These are phyloP conservation scores for Onchidella celtica DNA, from an alignment of 2,888 invertebrate species.

Conservation along the genomic window DNA sequence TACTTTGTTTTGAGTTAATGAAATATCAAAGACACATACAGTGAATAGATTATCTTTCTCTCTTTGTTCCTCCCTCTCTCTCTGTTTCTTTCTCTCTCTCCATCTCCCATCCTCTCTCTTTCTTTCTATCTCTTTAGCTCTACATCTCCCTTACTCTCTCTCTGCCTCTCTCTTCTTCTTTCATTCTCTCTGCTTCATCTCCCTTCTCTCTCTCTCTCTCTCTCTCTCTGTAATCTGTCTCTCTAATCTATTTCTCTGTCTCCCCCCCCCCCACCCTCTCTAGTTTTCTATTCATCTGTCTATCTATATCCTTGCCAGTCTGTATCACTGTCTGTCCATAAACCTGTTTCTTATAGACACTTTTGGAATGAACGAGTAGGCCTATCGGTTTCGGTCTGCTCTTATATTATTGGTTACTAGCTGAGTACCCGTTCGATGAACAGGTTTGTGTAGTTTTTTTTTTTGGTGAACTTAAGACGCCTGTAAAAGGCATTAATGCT, in stretches of 20 bases:
- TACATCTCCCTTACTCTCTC: background rate
- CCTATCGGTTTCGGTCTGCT: too few relatives aligned
- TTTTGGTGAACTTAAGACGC: too few relatives aligned
- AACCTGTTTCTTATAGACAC: background rate
- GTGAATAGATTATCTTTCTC: constrained; percentile 6
- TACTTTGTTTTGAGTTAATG: background rate
- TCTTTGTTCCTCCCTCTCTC: constrained; percentile 7
- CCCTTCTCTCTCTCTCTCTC: background rate
- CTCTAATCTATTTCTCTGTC: too few relatives aligned
- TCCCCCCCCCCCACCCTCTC: background rate
- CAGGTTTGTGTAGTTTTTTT: too few relatives aligned
- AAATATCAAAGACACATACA: too few relatives aligned
- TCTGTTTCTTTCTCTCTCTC: constrained; percentile 4
- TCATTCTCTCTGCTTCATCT: background rate
- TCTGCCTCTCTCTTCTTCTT: background rate
- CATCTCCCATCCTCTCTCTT: background rate
- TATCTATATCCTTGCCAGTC: background rate
- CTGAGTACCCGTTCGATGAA: too few relatives aligned
- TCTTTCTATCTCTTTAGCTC: background rate
- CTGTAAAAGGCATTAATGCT: too few relatives aligned
- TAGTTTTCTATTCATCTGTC: background rate
- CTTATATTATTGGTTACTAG: background rate
- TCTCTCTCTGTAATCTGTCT: background rate
- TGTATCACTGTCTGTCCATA: background rate
- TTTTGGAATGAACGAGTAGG: too few relatives aligned